Conservation (phyloP, 2,888 invertebrate genomes). For the Ormyrus labotus region DNA sequence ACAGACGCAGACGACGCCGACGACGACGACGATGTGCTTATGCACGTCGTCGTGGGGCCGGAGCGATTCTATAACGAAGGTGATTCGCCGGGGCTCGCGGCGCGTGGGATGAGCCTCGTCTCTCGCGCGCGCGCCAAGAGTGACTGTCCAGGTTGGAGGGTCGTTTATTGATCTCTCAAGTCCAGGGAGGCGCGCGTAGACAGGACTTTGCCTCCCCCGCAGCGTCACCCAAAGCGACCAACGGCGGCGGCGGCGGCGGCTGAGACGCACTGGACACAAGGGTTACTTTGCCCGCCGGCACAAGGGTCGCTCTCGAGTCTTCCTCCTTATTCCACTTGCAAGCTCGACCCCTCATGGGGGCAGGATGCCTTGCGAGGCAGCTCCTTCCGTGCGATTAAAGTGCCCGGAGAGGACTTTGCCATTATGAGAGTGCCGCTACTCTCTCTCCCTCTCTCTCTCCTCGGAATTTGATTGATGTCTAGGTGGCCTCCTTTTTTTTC, state of each 20-base stretch:
- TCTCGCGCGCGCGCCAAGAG: conserved; percentile 65
- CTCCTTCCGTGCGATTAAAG: conserved; percentile 51
- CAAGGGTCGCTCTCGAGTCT: conserved; percentile 52
- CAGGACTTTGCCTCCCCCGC: conserved; percentile 69
- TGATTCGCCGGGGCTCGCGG: conserved; percentile 63
- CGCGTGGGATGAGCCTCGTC: conserved; percentile 67
- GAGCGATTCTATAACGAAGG: conserved; percentile 59
- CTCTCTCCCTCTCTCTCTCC: conserved; percentile 1
- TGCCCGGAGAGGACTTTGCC: conserved; percentile 47
- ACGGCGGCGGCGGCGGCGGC: conserved; percentile 72
- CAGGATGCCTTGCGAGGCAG: conserved; percentile 33
- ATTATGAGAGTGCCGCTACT: conserved; percentile 30
- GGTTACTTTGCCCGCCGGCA: conserved; percentile 65
- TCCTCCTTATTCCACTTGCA: conserved; percentile 68
- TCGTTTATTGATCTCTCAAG: conserved; percentile 77
- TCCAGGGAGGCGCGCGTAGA: conserved; percentile 65
- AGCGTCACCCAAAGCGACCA: conserved; percentile 67
- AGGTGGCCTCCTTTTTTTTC: not conserved
- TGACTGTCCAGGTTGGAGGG: conserved; percentile 74
- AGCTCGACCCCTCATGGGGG: not conserved
- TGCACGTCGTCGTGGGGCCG: conserved; percentile 19
- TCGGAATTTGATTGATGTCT: not conserved
- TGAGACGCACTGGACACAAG: conserved; percentile 72
- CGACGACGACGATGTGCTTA: conserved; percentile 42
- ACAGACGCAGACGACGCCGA: conserved; percentile 45